These are phyloP conservation scores for Schizopygopsis pylzovi DNA, from an alignment of 2,797 vertebrate species.

Conservation along the genomic window DNA sequence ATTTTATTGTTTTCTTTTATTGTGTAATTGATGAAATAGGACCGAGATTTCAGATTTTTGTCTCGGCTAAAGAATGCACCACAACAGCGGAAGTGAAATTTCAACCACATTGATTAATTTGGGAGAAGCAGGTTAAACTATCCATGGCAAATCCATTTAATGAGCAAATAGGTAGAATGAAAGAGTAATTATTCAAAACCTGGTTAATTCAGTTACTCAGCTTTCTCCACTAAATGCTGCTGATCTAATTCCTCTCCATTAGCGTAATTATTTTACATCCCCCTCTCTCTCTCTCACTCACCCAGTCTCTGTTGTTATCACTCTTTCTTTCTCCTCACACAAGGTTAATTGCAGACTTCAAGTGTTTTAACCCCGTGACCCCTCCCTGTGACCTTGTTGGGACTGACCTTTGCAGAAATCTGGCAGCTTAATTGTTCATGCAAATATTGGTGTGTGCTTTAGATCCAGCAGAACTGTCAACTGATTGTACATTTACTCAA, in stretches of 20 bases:
- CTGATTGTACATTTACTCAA: not conserved
- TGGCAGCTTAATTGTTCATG: constrained; percentile 39
- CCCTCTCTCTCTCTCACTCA: not conserved
- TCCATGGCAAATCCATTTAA: constrained; percentile 50
- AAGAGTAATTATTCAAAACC: constrained; percentile 63
- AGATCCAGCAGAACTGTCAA: constrained; percentile 1
- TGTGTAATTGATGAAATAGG: constrained; percentile 31
- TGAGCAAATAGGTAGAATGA: constrained; percentile 54
- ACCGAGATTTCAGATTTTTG: constrained; percentile 26
- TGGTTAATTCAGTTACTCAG: constrained; percentile 67
- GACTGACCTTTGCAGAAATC: constrained; percentile 17
- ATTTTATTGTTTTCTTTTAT: constrained; percentile 10
- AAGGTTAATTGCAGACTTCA: constrained; percentile 37
- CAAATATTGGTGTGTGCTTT: not conserved
- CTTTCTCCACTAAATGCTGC: constrained; percentile 37
- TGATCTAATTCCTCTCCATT: constrained; percentile 53
- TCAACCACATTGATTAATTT: constrained; percentile 40
- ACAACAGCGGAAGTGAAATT: not conserved
- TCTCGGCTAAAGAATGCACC: not conserved
- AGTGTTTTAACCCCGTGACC: constrained; percentile 45
- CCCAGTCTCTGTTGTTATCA: not conserved
- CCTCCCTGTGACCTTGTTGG: constrained; percentile 21
- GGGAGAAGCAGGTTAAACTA: constrained; percentile 46
- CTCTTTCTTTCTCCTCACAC: not conserved
- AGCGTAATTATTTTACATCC: constrained; percentile 38